Conservation (phyloP, 2,113 vertebrate species). For the Alouatta palliata region DNA sequence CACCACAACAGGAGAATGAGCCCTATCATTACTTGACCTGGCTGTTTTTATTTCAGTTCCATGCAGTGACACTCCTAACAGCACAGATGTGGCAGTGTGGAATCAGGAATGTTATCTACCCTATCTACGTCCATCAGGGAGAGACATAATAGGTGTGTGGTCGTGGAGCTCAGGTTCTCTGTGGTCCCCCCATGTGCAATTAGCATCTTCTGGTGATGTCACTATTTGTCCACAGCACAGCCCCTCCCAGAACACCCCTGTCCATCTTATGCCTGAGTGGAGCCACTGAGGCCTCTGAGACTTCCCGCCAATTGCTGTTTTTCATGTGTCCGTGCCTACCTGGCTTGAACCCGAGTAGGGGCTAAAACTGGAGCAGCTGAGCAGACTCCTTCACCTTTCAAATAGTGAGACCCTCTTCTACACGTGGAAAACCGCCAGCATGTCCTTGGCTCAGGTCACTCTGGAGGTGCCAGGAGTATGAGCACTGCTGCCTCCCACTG, state of each 20-base stretch:
- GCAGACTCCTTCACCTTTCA: background rate
- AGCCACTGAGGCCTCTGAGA: background rate
- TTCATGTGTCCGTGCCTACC: accelerated
- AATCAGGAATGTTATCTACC: background rate
- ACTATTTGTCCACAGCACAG: background rate
- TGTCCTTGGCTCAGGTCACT: background rate
- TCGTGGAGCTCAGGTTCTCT: background rate
- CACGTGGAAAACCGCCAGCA: background rate
- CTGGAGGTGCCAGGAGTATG: background rate
- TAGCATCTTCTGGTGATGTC: background rate
- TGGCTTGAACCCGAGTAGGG: background rate
- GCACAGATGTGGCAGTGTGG: background rate
- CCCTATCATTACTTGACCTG: background rate
- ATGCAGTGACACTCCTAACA: accelerated
- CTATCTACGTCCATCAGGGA: background rate
- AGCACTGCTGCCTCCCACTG: background rate
- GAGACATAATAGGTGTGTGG: background rate
- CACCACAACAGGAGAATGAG: background rate
- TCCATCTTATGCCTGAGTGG: background rate
- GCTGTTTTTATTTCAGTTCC: background rate
- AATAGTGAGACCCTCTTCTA: background rate
- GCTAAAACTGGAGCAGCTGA: background rate
- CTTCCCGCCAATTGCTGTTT: background rate
- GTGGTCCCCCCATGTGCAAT: background rate
- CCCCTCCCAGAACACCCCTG: background rate